phyloP scores from a whole-genome alignment of 2,797 vertebrate species.

The Sebastes alutus region DNA sequence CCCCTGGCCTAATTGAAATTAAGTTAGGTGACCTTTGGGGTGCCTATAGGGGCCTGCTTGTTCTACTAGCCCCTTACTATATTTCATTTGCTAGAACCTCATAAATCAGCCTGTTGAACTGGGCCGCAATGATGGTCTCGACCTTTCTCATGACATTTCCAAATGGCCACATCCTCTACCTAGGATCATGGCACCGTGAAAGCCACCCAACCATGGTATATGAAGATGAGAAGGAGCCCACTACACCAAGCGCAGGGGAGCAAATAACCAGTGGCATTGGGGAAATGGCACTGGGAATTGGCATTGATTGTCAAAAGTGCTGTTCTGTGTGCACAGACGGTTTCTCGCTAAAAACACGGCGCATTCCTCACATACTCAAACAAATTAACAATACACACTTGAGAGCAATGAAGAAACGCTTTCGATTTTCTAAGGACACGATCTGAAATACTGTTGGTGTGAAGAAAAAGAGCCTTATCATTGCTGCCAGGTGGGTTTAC shows the following conservation, averaged over 20 bases:
- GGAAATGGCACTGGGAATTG: constrained; percentile 18
- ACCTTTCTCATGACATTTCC: constrained; percentile 83
- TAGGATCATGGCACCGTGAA: constrained; percentile 70
- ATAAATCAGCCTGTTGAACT: constrained; percentile 80
- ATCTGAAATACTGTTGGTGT: constrained; percentile 15
- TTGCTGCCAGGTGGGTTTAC: constrained; percentile 40
- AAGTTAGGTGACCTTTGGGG: constrained; percentile 82
- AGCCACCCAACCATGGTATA: constrained; percentile 60
- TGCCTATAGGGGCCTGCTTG: constrained; percentile 60
- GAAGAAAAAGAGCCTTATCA: constrained; percentile 29
- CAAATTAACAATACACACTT: constrained; percentile 25
- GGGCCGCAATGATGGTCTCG: constrained; percentile 69
- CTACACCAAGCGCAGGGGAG: not conserved
- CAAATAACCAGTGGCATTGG: constrained; percentile 33
- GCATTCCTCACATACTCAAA: not conserved
- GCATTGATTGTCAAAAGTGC: constrained; percentile 35
- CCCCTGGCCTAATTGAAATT: constrained; percentile 78
- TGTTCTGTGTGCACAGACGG: not conserved
- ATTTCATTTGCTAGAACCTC: constrained; percentile 68
- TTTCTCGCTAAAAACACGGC: constrained; percentile 5
- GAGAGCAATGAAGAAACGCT: not conserved
- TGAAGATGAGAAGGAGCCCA: constrained; percentile 58
- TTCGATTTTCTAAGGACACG: constrained; percentile 8
- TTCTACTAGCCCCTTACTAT: constrained; percentile 59
- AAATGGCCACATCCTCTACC: constrained; percentile 73